Evolutionary conservation across 2,113 vertebrate species (phyloP), one percentile per base, ranked within the genome.

Genomic region (Reinhardtius hippoglossoides): DNA sequence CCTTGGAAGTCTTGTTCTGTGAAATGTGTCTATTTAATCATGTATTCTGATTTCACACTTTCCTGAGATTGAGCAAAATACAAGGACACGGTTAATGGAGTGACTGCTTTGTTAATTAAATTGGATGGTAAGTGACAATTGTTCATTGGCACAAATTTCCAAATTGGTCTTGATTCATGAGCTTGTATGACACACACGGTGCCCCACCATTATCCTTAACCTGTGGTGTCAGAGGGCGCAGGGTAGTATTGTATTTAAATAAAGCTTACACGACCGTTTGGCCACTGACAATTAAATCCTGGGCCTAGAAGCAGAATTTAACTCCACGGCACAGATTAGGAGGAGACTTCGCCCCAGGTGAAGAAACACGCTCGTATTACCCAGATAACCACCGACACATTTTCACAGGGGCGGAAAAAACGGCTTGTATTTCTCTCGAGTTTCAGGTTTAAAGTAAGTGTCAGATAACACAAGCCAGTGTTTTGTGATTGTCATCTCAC

Each of bases 401-500:
- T 18, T 60, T 21, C 26, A 59, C 26, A 20, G 27, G 21, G 55
- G 20, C 35, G 12, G 60, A 40, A 56, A 31, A 31, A 31, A 48
- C 21, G 16, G 4, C 52, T 68, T 68, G 10, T 55, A 67, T 74
- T 81, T 62, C 42, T 48, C 23, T 24, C 18, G 31, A 27, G 46
- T 50, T 50, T n/a, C 37, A 48, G 31, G 21, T 75, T 66, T 42
- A 31, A 50, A 70, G 48, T 10, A 52, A 52, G 42, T 62, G 40
- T 18, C 21, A 46, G 35, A 66, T 24, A 64, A 14, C 61, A 23
- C 20, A 20, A 73, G 65, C 64, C n/a, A 31, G 57, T 67, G 42
- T 74, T 68, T 24, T 69, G 56, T 74, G 73, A 74, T 74, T 65
- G 48, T 27, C 67, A 80, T 75, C 55, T 37, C 44, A 31, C n/a